These are phyloP conservation scores for Ophthalmolycus amberensis DNA, from an alignment of 2,113 vertebrate species.

Conservation along the genomic window DNA sequence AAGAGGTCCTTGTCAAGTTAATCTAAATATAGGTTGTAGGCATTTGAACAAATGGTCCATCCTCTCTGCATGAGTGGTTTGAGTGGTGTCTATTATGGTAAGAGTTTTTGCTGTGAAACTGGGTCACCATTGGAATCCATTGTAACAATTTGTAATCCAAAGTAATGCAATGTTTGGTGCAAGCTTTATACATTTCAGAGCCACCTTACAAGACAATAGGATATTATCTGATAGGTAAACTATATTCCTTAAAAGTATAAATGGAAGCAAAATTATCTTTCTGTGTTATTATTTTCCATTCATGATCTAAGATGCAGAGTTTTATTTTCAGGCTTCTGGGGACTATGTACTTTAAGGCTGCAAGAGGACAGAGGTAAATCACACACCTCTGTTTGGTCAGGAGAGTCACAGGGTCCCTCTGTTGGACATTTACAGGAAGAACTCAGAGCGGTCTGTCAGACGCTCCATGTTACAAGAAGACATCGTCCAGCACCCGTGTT, in stretches of 20 bases:
- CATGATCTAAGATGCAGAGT: neutral
- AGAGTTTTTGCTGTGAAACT: neutral
- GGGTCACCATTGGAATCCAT: neutral
- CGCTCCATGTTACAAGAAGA: constrained; percentile 24
- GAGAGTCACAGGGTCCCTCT: constrained; percentile 52
- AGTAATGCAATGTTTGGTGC: neutral
- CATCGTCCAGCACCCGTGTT: neutral
- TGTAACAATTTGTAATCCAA: neutral
- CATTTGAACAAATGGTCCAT: neutral
- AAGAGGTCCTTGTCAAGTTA: neutral
- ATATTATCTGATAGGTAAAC: neutral
- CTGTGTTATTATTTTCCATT: neutral
- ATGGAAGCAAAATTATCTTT: neutral
- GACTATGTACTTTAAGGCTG: neutral
- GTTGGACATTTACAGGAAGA: constrained; percentile 57
- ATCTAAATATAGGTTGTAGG: constrained; percentile 3
- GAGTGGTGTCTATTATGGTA: neutral
- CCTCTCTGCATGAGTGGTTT: neutral
- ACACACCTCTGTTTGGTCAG: constrained; percentile 15
- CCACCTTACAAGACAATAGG: neutral
- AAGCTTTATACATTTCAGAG: neutral
- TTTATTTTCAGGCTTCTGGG: neutral
- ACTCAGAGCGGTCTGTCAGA: constrained; percentile 1
- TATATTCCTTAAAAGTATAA: neutral
- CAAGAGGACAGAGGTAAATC: constrained; percentile 5